phyloP scores from a whole-genome alignment of 2,888 invertebrate genomes.

The Bugula neritina region DNA sequence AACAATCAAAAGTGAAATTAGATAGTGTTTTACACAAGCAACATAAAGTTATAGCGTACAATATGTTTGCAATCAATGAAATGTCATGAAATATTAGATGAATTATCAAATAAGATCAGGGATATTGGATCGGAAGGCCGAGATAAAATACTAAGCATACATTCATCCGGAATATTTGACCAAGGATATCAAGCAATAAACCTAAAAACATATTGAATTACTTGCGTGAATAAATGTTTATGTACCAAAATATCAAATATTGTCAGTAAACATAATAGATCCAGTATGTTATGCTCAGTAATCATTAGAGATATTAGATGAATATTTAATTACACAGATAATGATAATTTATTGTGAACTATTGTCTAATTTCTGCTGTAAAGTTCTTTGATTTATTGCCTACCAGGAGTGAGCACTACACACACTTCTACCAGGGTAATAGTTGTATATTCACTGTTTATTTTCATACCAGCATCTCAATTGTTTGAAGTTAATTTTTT shows the following conservation, averaged over 20 bases:
- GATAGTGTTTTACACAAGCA: not conserved
- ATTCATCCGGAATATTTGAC: not conserved
- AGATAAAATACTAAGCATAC: not conserved
- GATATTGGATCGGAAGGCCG: not conserved
- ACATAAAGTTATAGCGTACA: not conserved
- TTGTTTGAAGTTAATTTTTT: too few relatives aligned
- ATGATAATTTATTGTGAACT: too few relatives aligned
- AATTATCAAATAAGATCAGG: not conserved
- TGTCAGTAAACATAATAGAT: not conserved
- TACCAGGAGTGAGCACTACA: too few relatives aligned
- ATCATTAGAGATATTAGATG: too few relatives aligned
- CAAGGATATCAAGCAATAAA: not conserved
- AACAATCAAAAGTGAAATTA: not conserved
- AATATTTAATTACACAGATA: too few relatives aligned
- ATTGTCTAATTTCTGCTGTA: too few relatives aligned
- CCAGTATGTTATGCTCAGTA: too few relatives aligned
- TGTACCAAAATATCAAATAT: not conserved
- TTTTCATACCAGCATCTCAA: too few relatives aligned
- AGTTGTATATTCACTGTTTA: too few relatives aligned
- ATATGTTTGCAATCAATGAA: not conserved
- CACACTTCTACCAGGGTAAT: too few relatives aligned
- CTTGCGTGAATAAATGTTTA: not conserved
- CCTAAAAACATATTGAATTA: not conserved
- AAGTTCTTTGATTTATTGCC: too few relatives aligned
- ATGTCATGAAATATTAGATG: not conserved